A percentile compares a stretch with the other conserved stretches of the same genome.
Conservation (phyloP, 2,888 invertebrate genomes). For the Andrena dorsata region DNA sequence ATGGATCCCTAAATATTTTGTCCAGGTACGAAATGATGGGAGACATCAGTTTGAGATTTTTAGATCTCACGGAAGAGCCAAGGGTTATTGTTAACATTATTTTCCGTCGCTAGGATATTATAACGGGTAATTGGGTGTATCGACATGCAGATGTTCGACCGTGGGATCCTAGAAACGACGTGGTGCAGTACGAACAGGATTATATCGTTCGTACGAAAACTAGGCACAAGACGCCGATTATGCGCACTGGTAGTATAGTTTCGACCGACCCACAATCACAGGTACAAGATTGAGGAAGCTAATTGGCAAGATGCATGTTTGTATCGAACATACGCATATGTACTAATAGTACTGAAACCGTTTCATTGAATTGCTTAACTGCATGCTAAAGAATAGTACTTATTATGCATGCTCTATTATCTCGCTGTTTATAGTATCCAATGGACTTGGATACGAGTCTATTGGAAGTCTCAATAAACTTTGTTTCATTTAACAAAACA, state of each 20-base stretch:
- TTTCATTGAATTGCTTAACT: conserved; percentile 23
- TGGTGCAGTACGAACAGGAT: conserved; percentile 94
- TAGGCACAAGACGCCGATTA: conserved; percentile 90
- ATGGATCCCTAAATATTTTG: conserved; percentile 92
- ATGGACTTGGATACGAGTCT: conserved; percentile 32
- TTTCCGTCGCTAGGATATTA: conserved; percentile 80
- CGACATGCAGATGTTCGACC: conserved; percentile 93
- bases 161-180: conserved; percentile 95
- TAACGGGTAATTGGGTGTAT: conserved; percentile 90
- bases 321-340: neutral
- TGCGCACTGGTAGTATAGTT: conserved; percentile 90
- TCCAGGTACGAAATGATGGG: conserved; percentile 84
- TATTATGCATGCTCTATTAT: neutral
- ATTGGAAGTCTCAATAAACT: conserved; percentile 39
- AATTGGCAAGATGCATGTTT: neutral
- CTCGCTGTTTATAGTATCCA: conserved; percentile 32
- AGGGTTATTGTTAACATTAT: neutral
- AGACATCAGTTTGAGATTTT: conserved; percentile 10
- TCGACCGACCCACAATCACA: conserved; percentile 87
- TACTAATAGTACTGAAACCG: conserved; percentile 38
- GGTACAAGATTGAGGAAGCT: conserved; percentile 74
- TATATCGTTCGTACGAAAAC: conserved; percentile 93
- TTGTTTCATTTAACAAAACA: conserved; percentile 6
- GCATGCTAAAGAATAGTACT: neutral
- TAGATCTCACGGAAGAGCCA: neutral